Evolutionary conservation across 1,140 invertebrate genomes (phyloP).

Genomic region (Drosophila tristis): DNA sequence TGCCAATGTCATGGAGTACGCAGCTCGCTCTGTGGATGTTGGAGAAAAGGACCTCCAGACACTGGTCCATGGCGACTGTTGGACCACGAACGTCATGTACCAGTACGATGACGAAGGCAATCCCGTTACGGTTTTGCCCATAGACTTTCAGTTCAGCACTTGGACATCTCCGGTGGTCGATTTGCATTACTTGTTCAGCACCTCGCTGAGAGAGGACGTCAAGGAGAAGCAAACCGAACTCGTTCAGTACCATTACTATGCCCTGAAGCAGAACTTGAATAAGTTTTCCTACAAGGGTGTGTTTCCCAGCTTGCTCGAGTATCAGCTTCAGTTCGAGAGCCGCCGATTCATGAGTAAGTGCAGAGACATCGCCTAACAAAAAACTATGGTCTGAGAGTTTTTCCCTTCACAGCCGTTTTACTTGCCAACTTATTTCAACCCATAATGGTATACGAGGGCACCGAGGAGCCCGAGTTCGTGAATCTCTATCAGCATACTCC

Average conservation of each 20-base stretch:
- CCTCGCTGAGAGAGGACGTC: conserved; percentile 59
- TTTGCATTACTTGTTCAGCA: conserved; percentile 73
- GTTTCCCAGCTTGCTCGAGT: conserved; percentile 58
- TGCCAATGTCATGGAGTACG: conserved; percentile 60
- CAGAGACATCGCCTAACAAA: not conserved
- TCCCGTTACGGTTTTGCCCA: conserved; percentile 77
- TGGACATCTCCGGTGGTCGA: conserved; percentile 62
- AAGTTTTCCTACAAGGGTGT: conserved; percentile 45
- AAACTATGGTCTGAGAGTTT: not conserved
- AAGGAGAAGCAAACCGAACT: conserved; percentile 44
- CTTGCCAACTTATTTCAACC: conserved; percentile 44
- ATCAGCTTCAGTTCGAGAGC: conserved; percentile 54
- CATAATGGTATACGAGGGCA: conserved; percentile 50
- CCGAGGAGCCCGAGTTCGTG: conserved; percentile 40
- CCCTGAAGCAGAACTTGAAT: conserved; percentile 35
- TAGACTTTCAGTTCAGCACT: conserved; percentile 72
- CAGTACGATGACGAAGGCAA: conserved; percentile 84
- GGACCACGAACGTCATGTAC: conserved; percentile 88
- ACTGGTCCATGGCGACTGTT: conserved; percentile 87
- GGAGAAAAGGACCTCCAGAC: conserved; percentile 85
- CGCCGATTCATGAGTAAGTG: conserved; percentile 63
- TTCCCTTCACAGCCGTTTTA: conserved; percentile 12
- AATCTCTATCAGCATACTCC: conserved; percentile 46
- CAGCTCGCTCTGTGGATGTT: conserved; percentile 40
- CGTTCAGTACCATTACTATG: conserved; percentile 54